These are phyloP conservation scores for Polypterus bichir DNA, from an alignment of 2,113 vertebrate species.

Conservation along the genomic window DNA sequence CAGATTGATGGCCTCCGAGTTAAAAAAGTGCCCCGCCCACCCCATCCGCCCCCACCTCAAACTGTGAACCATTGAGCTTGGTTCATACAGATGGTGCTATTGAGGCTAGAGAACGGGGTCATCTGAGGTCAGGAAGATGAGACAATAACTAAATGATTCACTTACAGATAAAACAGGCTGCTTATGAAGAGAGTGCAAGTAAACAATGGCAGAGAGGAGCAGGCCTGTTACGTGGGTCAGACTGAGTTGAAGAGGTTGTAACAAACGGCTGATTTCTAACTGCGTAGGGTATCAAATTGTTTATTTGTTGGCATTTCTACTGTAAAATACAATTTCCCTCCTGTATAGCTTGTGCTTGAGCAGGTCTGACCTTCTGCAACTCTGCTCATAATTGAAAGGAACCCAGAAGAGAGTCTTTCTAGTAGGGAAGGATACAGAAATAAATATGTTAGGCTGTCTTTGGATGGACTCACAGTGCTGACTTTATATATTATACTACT, in stretches of 20 bases:
- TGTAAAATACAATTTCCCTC: not conserved
- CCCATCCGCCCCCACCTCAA: constrained; percentile 26
- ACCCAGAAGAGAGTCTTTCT: not conserved
- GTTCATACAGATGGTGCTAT: constrained; percentile 64
- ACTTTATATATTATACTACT: too few relatives aligned
- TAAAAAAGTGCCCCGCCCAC: not conserved
- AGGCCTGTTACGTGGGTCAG: constrained; percentile 5
- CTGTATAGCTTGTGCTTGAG: not conserved
- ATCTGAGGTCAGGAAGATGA: constrained; percentile 50
- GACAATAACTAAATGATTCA: constrained; percentile 59
- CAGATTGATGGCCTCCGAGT: not conserved
- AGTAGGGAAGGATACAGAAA: too few relatives aligned
- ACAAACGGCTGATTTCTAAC: constrained; percentile 31
- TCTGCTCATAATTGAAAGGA: not conserved
- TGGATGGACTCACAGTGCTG: too few relatives aligned
- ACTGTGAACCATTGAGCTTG: constrained; percentile 37
- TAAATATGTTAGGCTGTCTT: too few relatives aligned
- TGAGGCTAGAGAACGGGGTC: constrained; percentile 55
- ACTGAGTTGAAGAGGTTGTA: constrained; percentile 18
- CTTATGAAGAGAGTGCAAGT: constrained; percentile 50
- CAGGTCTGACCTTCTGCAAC: not conserved
- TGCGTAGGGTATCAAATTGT: constrained; percentile 1
- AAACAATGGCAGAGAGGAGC: constrained; percentile 44
- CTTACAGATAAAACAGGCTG: constrained; percentile 39
- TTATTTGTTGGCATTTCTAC: not conserved